Evolutionary conservation across 2,888 invertebrate genomes (phyloP).

Genomic region (Merodon equestris): DNA sequence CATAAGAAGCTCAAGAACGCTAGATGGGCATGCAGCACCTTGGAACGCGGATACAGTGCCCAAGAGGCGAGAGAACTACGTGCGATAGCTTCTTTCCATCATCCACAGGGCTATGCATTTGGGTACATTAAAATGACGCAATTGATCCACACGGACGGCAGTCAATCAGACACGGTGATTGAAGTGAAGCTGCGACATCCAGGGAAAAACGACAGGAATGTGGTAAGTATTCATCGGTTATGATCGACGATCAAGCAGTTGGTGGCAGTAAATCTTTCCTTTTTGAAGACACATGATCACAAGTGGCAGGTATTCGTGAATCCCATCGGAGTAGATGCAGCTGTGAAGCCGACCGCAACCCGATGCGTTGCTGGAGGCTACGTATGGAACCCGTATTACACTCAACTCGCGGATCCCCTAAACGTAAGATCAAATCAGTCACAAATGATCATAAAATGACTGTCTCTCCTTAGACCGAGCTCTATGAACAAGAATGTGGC

Average conservation of each 20-base stretch:
- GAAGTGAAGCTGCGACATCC: slow-evolving; percentile 94
- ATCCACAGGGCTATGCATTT: slow-evolving; percentile 88
- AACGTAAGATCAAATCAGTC: slow-evolving; percentile 83
- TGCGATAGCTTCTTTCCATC: slow-evolving; percentile 94
- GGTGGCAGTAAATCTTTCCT: slow-evolving; percentile 2
- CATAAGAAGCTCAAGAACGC: slow-evolving; percentile 84
- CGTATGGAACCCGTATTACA: slow-evolving; percentile 94
- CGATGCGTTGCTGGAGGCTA: slow-evolving; percentile 95
- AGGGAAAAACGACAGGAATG: slow-evolving; percentile 89
- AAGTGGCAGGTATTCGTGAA: slow-evolving; percentile 95
- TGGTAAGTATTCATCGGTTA: slow-evolving; percentile 80
- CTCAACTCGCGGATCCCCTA: slow-evolving; percentile 92
- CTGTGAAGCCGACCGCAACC: slow-evolving; percentile 87
- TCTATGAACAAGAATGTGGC: slow-evolving; percentile 92
- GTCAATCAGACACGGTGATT: slow-evolving; percentile 92
- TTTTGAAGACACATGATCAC: slow-evolving; percentile 86
- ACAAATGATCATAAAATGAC: background rate
- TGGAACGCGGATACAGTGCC: slow-evolving; percentile 92
- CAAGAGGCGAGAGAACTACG: slow-evolving; percentile 91
- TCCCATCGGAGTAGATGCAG: slow-evolving; percentile 93
- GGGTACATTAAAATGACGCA: slow-evolving; percentile 94
- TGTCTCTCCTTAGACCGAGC: slow-evolving; percentile 82
- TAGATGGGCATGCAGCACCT: slow-evolving; percentile 91
- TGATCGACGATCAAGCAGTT: background rate
- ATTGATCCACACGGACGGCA: slow-evolving; percentile 91